These are phyloP conservation scores for Cephus pygmeus DNA, from an alignment of 2,888 invertebrate genomes.

Conservation along the genomic window DNA sequence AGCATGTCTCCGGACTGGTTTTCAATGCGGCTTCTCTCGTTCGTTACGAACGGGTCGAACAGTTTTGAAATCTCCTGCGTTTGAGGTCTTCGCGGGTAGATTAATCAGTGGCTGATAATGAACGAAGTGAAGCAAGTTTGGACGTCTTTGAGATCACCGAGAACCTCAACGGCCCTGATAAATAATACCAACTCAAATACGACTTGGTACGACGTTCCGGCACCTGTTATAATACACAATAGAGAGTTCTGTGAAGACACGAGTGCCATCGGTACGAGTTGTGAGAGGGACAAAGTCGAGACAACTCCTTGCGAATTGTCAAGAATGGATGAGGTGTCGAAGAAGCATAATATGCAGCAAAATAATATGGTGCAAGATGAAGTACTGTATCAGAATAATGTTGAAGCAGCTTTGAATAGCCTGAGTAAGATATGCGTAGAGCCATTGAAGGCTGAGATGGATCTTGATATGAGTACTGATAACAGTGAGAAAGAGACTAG, in stretches of 20 bases:
- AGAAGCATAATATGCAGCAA: not conserved
- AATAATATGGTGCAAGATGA: conserved; percentile 18
- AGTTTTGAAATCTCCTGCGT: not conserved
- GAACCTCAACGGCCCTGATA: conserved; percentile 29
- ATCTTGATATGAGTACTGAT: conserved; percentile 11
- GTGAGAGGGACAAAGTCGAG: conserved; percentile 6
- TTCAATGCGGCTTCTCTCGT: not conserved
- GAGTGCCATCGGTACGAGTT: not conserved
- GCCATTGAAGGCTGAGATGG: conserved; percentile 19
- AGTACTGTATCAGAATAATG: conserved; percentile 42
- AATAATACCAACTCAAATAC: conserved; percentile 30
- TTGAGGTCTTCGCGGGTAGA: not conserved
- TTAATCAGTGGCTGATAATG: conserved; percentile 35
- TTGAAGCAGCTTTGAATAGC: conserved; percentile 38
- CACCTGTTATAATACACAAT: conserved; percentile 53
- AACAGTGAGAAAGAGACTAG: not conserved
- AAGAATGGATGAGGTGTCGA: not conserved
- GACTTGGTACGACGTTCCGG: conserved; percentile 56
- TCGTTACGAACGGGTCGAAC: not conserved
- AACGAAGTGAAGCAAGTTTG: conserved; percentile 53
- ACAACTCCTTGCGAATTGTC: conserved; percentile 5
- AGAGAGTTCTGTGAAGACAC: conserved; percentile 29
- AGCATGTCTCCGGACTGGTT: not conserved
- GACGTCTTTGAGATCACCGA: conserved; percentile 45
- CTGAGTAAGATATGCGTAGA: conserved; percentile 31